These are phyloP conservation scores for Dinomys branickii DNA, from an alignment of 2,113 vertebrate species.

Conservation along the genomic window DNA sequence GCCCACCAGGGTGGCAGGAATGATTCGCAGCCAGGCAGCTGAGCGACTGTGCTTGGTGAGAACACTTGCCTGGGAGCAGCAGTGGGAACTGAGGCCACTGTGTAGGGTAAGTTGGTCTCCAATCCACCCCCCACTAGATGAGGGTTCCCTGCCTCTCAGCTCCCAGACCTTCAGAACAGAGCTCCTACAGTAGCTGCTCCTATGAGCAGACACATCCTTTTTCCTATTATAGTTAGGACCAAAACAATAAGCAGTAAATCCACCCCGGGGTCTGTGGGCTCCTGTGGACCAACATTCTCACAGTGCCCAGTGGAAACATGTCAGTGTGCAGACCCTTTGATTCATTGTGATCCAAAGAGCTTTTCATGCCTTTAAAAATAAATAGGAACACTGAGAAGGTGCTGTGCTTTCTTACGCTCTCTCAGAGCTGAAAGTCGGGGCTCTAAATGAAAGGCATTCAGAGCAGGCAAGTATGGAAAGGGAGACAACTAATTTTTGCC, in stretches of 20 bases:
- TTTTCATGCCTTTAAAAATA: constrained; percentile 72
- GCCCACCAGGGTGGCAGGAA: neutral
- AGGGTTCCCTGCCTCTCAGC: neutral
- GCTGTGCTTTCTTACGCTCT: constrained; percentile 56
- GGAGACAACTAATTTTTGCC: constrained; percentile 73
- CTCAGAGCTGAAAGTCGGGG: neutral
- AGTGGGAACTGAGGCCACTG: fast-evolving
- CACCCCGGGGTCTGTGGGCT: neutral
- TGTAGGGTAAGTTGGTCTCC: neutral
- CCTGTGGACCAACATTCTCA: neutral
- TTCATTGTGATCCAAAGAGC: constrained; percentile 34
- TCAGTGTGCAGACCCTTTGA: neutral
- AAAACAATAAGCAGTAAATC: constrained; percentile 45
- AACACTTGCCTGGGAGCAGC: neutral
- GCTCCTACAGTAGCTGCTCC: neutral
- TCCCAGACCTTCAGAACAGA: neutral
- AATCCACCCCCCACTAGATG: neutral
- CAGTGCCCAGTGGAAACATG: constrained; percentile 50
- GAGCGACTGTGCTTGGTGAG: neutral
- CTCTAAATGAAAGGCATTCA: constrained; percentile 61
- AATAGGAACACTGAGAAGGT: constrained; percentile 54
- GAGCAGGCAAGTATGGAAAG: neutral
- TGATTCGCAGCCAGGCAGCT: neutral
- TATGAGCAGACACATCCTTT: neutral
- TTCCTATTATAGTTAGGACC: constrained; percentile 43